Evolutionary conservation across 2,797 vertebrate genomes (phyloP).

Genomic region (Spheniscus humboldti): DNA sequence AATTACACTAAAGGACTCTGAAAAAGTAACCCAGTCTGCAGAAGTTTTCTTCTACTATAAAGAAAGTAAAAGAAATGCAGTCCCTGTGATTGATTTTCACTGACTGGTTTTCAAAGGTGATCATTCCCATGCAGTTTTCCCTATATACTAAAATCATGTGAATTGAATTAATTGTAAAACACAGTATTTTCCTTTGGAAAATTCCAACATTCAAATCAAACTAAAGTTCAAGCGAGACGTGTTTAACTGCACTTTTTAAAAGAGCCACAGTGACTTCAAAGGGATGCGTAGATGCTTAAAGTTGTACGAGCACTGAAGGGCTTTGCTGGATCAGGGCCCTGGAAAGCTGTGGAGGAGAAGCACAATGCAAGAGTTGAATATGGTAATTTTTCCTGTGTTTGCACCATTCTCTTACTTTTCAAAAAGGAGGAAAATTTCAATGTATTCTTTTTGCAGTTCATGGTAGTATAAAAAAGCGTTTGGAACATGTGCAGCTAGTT

Average conservation of each 20-base stretch:
- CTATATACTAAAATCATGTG: background rate
- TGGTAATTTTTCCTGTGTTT: slow-evolving; percentile 5
- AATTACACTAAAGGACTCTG: background rate
- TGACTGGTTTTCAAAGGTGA: background rate
- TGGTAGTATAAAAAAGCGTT: background rate
- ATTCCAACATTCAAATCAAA: background rate
- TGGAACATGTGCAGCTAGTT: slow-evolving; percentile 57
- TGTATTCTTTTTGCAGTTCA: slow-evolving; percentile 16
- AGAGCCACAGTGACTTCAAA: background rate
- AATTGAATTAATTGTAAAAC: background rate
- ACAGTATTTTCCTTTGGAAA: background rate
- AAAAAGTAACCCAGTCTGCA: background rate
- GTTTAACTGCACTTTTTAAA: background rate
- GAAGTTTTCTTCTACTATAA: background rate
- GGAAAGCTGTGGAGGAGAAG: background rate
- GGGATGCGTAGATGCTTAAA: background rate
- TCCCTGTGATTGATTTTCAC: background rate
- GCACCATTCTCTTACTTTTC: slow-evolving; percentile 15
- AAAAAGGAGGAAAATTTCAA: slow-evolving; percentile 29
- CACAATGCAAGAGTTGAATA: slow-evolving; percentile 7
- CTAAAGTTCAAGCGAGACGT: background rate
- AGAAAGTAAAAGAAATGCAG: background rate
- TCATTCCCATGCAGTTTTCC: background rate
- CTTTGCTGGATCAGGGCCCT: background rate
- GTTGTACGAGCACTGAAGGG: background rate